A percentile compares a stretch with the other conserved stretches of the same genome.
Evolutionary conservation across 2,113 vertebrate species (phyloP).

Genomic region (Gallinago media): DNA sequence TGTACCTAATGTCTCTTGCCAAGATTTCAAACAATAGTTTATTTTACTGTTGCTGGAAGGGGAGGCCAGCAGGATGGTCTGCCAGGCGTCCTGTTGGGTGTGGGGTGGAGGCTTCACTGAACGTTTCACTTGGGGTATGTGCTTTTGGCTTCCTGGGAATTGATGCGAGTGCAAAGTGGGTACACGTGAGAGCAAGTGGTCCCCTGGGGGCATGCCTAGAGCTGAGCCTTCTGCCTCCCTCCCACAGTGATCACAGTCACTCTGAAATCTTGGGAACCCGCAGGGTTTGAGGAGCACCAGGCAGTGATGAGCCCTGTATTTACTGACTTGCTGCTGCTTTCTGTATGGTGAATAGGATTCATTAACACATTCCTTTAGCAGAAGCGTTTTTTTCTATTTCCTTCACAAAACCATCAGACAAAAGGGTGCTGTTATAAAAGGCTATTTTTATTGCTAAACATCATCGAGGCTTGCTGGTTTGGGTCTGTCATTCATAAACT

Average conservation of each 20-base stretch:
- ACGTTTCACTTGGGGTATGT: not conserved
- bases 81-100: not conserved
- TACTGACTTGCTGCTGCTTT: not conserved
- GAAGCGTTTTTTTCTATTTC: not conserved
- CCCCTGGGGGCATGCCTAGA: not conserved
- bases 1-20: not conserved
- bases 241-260: not conserved
- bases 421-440: not conserved
- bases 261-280: not conserved
- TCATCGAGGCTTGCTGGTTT: not conserved
- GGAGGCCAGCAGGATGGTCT: slow-evolving; percentile 1
- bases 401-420: not conserved
- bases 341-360: not conserved
- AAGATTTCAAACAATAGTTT: slow-evolving; percentile 40
- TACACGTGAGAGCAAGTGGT: not conserved
- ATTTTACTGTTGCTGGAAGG: slow-evolving; percentile 37
- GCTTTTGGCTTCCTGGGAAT: not conserved
- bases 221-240: not conserved
- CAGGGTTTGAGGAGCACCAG: not conserved
- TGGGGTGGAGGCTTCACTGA: not conserved
- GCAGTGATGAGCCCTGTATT: not conserved
- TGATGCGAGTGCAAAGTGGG: not conserved
- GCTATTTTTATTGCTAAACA: not conserved
- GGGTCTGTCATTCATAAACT: not conserved
- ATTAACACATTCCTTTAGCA: accelerated